Evolutionary conservation across 2,113 vertebrate species (phyloP), one percentile per base, ranked within the genome.

Genomic region (Callopanchax toddi): DNA sequence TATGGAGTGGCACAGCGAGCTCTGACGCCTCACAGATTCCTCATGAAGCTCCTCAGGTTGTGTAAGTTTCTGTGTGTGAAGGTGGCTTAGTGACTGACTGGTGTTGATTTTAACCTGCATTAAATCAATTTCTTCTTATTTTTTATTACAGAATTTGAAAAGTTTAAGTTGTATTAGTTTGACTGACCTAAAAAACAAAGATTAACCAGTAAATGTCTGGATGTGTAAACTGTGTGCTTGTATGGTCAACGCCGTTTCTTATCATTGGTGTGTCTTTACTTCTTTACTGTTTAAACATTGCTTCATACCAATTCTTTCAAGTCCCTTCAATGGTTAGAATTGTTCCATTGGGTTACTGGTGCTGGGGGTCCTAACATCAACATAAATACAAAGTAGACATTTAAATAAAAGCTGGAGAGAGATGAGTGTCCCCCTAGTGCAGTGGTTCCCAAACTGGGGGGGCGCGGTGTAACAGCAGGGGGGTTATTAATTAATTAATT

Each of bases 1-100:
- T 86, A 79, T 68, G 62, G 66, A 62, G 74, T 18, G 11, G 46
- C 72, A 70, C 64, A 67, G 61, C 57, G 67, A 72, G 48, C 56
- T 55, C 42, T 55, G 71, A 85, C 73, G 64, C 51, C 52, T 15
- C 17, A 50, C 36, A 22, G 40, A 79, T 49, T 81, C 74, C 49
- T 76, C 37, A 2, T 36, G 44, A 37, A 43, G 60, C 55, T 76
- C 81, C 71, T 76, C 53, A 20, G 61, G 61, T 40, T 43, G 29
- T 20, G 11, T n/a, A 18, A 22, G 5, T 21, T 17, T 59, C 18
- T 43, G 34, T 57, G 23, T 29, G 42, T 70, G 22, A 58, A 18
- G n/a, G 18, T 57, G 55, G 12, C 15, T 54, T 12, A 40, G 50
- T 51, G 4, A 26, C 13, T 48, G 32, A 34, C 4, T 3, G 1